Evolutionary conservation across 2,113 vertebrate species (phyloP).

Genomic region (Phyllostomus hastatus): DNA sequence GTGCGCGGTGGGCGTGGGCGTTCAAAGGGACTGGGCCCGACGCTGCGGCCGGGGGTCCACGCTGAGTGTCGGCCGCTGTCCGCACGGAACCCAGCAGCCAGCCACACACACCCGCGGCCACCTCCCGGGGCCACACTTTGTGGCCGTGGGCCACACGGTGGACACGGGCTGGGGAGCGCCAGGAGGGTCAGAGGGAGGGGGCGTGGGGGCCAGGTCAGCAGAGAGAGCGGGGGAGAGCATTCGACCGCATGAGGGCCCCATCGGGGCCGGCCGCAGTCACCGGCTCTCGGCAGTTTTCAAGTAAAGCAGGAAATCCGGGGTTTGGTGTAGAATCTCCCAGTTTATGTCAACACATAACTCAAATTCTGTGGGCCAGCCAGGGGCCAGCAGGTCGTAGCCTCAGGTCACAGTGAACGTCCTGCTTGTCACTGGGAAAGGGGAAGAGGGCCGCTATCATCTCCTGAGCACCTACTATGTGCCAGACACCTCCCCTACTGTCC

Average conservation of each 20-base stretch:
- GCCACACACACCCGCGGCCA: neutral
- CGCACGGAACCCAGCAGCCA: neutral
- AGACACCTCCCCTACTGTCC: rapidly evolving
- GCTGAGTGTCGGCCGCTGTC: rapidly evolving
- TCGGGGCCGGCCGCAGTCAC: rapidly evolving
- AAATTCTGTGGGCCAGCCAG: neutral
- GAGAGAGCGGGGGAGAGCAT: neutral
- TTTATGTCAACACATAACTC: neutral
- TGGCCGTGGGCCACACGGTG: rapidly evolving
- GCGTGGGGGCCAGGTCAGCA: neutral
- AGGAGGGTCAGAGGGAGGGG: neutral
- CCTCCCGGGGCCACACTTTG: rapidly evolving
- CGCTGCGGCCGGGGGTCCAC: neutral
- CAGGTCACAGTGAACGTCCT: rapidly evolving
- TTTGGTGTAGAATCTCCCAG: neutral
- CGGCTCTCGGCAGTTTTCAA: neutral
- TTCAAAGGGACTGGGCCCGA: neutral
- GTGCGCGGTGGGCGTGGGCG: rapidly evolving
- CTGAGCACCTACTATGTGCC: neutral
- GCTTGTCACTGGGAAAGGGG: neutral
- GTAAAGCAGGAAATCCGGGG: neutral
- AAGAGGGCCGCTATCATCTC: rapidly evolving
- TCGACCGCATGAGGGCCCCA: rapidly evolving
- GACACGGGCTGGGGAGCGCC: neutral
- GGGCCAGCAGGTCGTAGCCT: rapidly evolving